phyloP scores from a whole-genome alignment of 2,797 vertebrate genomes.

The Mus minutoides region DNA sequence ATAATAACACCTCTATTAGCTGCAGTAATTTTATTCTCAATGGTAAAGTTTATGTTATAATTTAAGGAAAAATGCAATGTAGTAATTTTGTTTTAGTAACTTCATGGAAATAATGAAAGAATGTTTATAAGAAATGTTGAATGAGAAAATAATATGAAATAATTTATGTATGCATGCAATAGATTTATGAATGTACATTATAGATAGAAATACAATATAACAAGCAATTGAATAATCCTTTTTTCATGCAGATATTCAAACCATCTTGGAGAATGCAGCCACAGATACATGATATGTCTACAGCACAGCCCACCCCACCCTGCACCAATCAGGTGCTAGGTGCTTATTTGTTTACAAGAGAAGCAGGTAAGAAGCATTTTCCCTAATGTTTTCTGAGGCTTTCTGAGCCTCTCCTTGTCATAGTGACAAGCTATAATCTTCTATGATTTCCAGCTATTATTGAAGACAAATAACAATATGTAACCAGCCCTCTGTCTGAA shows the following conservation, averaged over 20 bases:
- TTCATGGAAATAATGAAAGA: slow-evolving; percentile 52
- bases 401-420: neutral
- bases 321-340: slow-evolving; percentile 42
- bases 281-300: slow-evolving; percentile 44
- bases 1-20: slow-evolving; percentile 19
- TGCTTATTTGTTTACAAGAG: slow-evolving; percentile 55
- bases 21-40: slow-evolving; percentile 46
- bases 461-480: neutral
- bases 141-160: slow-evolving; percentile 14
- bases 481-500: slow-evolving; percentile 3
- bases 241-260: slow-evolving; percentile 70
- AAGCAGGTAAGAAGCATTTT: neutral
- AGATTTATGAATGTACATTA: neutral
- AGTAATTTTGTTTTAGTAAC: slow-evolving; percentile 53
- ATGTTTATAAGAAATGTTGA: neutral
- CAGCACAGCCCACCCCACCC: slow-evolving; percentile 56
- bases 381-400: neutral
- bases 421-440: neutral
- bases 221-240: slow-evolving; percentile 27
- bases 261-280: neutral
- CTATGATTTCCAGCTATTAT: slow-evolving; percentile 27
- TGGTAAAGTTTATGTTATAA: neutral
- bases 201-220: neutral
- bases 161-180: neutral
- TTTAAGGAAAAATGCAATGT: neutral